Evolutionary conservation across 2,113 vertebrate species (phyloP), one percentile per base, ranked within the genome.

Genomic region (Rousettus leschenaultii): DNA sequence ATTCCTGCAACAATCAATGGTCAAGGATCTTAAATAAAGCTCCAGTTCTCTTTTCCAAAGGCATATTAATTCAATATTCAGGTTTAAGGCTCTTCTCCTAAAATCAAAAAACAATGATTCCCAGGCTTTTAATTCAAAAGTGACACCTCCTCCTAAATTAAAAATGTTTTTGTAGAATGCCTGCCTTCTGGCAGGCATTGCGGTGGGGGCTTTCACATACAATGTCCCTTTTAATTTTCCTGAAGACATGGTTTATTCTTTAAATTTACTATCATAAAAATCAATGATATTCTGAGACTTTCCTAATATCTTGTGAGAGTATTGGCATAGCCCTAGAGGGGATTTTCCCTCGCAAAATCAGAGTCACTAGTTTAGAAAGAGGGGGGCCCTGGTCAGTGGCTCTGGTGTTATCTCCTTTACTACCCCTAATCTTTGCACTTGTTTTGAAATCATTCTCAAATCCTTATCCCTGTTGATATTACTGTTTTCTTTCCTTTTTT

Each of bases 381-480:
- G 38, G 66, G 40, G 33, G 21, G 5, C 2, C 66, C 33, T 66
- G 2, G 9, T 85, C 35, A 57, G 43, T 73, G 55, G 26, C 18
- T 57, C 30, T 55, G 71, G 35, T 3, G 53, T 28, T 65, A 28
- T 22, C 11, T 30, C 51, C 38, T 70, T 84, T 40, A 74, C 9
- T 75, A 21, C 16, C 35, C 33, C n/a, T 61, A 87, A 45, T 26
- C 8, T 91, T 85, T 85, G 33, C 80, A 71, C 77, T 65, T 74
- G 22, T 63, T 84, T 84, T 91, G 21, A 91, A 90, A 85, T 24
- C 43, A 19, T 73, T 48, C 26, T 38, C n/a, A 93, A 66, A 91
- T 45, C 13, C 21, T 91, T 57, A 70, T n/a, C 16, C 48, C 70
- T 45, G 5, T 74, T 97, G 75, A 95, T 97, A n/a, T 51, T 93